phyloP scores from a whole-genome alignment of 2,797 vertebrate species.

The Coendou prehensilis region DNA sequence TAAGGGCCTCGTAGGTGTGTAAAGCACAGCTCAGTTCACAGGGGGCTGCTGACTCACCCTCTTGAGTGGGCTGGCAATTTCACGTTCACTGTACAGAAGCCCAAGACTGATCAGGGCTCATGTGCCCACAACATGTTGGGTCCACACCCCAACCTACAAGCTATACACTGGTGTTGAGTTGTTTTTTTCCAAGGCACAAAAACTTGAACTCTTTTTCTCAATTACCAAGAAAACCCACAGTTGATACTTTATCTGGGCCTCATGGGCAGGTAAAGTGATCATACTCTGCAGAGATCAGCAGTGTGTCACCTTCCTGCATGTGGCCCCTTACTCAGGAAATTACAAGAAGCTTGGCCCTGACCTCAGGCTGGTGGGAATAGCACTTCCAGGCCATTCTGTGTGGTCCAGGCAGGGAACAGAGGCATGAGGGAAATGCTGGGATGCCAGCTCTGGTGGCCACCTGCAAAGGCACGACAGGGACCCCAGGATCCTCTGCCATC shows the following conservation, averaged over 20 bases:
- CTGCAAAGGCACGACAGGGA: accelerated
- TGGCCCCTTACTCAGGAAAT: neutral
- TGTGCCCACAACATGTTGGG: neutral
- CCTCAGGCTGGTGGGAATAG: neutral
- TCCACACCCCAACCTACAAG: neutral
- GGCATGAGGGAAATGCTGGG: neutral
- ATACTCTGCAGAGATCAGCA: neutral
- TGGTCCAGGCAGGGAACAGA: neutral
- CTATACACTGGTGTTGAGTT: neutral
- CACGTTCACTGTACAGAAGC: neutral
- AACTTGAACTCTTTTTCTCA: neutral
- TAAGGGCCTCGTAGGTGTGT: neutral
- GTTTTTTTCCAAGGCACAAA: conserved; percentile 16
- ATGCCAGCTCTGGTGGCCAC: neutral
- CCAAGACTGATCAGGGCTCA: neutral
- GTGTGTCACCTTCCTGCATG: neutral
- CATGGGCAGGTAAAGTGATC: neutral
- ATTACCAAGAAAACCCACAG: neutral
- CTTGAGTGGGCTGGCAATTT: neutral
- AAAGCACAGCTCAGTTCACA: neutral
- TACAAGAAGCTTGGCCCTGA: neutral
- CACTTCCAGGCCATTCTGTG: neutral
- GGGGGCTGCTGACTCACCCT: neutral
- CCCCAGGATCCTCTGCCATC: neutral
- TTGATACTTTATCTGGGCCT: neutral